Percentiles rank a stretch among this genome's conserved stretches.
Evolutionary conservation across 2,797 vertebrate genomes (phyloP).

Genomic region (Esox masquinongy): DNA sequence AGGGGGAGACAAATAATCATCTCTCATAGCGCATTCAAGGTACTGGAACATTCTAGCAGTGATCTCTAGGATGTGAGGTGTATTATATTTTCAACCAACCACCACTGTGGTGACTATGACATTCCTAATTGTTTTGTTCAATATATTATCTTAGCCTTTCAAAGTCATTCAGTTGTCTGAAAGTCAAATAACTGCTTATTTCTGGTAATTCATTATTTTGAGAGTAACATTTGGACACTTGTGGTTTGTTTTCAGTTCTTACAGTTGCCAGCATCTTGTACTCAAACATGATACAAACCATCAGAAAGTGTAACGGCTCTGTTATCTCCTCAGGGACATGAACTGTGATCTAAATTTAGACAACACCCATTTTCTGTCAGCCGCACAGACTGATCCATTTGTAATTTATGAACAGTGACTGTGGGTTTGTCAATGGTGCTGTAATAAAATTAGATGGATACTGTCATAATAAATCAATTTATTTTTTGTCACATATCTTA

Average conservation of each 20-base stretch:
- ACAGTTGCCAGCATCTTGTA: background rate
- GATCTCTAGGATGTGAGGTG: background rate
- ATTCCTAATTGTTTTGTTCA: background rate
- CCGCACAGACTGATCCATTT: background rate
- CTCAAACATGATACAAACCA: background rate
- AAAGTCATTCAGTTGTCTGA: background rate
- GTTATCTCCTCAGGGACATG: background rate
- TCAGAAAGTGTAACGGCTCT: slow-evolving; percentile 1
- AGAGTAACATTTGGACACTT: background rate
- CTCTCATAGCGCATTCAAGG: slow-evolving; percentile 32
- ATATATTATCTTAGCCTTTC: background rate
- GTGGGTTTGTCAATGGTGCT: background rate
- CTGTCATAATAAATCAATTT: slow-evolving; percentile 1
- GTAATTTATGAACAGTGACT: slow-evolving; percentile 1
- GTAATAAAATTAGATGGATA: background rate
- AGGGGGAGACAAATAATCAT: slow-evolving; percentile 73
- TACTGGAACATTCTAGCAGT: slow-evolving; percentile 13
- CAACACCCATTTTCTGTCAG: background rate
- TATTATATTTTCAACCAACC: background rate
- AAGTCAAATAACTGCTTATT: background rate
- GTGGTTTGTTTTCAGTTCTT: background rate
- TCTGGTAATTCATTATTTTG: background rate
- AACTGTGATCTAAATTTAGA: slow-evolving; percentile 1
- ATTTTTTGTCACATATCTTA: background rate
- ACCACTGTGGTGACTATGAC: background rate